These are phyloP conservation scores for Notamacropus eugenii DNA, from an alignment of 2,797 vertebrate genomes.

Conservation along the genomic window DNA sequence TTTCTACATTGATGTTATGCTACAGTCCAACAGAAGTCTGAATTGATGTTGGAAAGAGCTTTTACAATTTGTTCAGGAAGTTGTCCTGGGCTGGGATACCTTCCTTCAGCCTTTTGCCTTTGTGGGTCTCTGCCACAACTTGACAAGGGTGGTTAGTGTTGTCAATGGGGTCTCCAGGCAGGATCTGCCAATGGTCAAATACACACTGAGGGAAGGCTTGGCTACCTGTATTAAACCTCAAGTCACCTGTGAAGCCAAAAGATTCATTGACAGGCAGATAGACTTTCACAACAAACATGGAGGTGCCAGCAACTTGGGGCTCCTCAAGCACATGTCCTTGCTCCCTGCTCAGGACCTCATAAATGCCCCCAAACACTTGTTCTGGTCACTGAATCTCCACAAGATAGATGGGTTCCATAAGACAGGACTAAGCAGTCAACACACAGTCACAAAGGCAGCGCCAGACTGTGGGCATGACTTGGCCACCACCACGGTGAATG, in stretches of 20 bases:
- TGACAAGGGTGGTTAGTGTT: constrained; percentile 83
- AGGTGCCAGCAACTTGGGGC: constrained; percentile 90
- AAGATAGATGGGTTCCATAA: constrained; percentile 97
- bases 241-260: no score
- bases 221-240: no score
- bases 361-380: constrained; percentile 93
- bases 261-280: constrained; percentile 71
- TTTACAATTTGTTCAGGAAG: constrained; percentile 90
- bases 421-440: constrained; percentile 91
- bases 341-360: constrained; percentile 94
- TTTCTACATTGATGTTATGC: constrained; percentile 2
- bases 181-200: constrained; percentile 94
- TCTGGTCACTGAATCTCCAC: constrained; percentile 98
- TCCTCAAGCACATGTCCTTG: constrained; percentile 96
- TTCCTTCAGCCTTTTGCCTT: constrained; percentile 96
- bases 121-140: constrained; percentile 91
- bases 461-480: constrained; percentile 96
- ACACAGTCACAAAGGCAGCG: constrained; percentile 93
- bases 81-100: constrained; percentile 93
- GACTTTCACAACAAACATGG: constrained; percentile 95
- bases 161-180: constrained; percentile 91
- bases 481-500: constrained; percentile 96
- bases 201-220: no score
- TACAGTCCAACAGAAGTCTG: constrained; percentile 26
- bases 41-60: background rate